These are phyloP conservation scores for Capra hircus DNA, from an alignment of 2,113 vertebrate genomes.

Conservation along the genomic window DNA sequence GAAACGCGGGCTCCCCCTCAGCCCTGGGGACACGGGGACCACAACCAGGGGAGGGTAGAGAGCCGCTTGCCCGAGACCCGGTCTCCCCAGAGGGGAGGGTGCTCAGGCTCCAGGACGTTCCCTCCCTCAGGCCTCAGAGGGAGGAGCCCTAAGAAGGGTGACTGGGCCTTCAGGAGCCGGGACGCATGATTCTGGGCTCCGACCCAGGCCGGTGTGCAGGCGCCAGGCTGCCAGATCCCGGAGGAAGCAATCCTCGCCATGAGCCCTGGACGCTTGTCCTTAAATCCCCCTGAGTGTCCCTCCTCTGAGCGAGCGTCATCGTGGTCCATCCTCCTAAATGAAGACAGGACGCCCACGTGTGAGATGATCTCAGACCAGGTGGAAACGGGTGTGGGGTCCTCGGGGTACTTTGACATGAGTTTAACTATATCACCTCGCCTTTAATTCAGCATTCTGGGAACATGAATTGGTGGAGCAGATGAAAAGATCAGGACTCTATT, in stretches of 20 bases:
- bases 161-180: accelerated
- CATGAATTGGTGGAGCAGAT: accelerated
- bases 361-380: accelerated
- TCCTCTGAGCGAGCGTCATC: accelerated
- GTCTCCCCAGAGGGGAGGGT: not conserved
- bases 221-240: accelerated
- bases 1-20: not conserved
- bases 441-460: not conserved
- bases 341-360: accelerated
- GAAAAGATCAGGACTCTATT: no score
- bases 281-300: accelerated
- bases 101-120: accelerated
- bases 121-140: accelerated
- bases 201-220: accelerated
- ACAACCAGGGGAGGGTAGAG: not conserved
- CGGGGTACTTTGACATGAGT: accelerated
- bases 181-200: accelerated
- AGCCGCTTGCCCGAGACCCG: accelerated
- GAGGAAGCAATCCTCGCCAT: accelerated
- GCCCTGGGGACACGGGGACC: not conserved
- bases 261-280: accelerated
- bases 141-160: no score
- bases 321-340: accelerated
- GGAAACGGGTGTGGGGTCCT: accelerated
- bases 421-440: accelerated